phyloP scores from a whole-genome alignment of 2,797 vertebrate species.

The Microchirus variegatus region DNA sequence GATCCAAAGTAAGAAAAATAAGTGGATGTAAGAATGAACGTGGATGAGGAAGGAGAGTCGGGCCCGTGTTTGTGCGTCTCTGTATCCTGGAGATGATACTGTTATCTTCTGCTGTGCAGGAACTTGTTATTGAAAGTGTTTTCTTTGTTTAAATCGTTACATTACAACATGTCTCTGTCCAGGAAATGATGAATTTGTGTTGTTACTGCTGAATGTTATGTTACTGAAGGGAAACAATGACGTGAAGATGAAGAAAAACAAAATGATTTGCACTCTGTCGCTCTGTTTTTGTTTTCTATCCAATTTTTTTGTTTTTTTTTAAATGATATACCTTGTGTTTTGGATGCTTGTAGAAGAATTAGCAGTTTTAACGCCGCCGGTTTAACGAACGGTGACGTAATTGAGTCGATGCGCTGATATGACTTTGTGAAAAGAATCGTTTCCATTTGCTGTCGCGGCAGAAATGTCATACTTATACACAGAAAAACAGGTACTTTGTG shows the following conservation, averaged over 20 bases:
- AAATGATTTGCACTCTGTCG: constrained; percentile 72
- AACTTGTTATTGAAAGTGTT: constrained; percentile 68
- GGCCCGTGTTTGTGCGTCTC: constrained; percentile 6
- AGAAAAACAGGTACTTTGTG: constrained; percentile 47
- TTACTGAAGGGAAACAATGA: constrained; percentile 38
- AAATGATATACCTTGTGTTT: constrained; percentile 33
- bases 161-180: constrained; percentile 56
- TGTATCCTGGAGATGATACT: constrained; percentile 29
- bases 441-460: constrained; percentile 12
- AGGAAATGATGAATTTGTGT: constrained; percentile 42
- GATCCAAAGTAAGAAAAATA: neutral
- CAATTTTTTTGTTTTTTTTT: constrained; percentile 55
- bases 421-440: constrained; percentile 27
- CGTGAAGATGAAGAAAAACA: constrained; percentile 15
- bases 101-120: constrained; percentile 96
- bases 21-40: neutral
- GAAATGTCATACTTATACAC: constrained; percentile 22
- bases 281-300: constrained; percentile 46
- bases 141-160: constrained; percentile 65
- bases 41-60: neutral
- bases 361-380: constrained; percentile 8
- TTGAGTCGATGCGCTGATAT: neutral
- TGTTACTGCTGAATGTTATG: constrained; percentile 25
- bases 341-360: constrained; percentile 14
- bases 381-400: constrained; percentile 17